Conservation (phyloP, 2,113 vertebrate species). For the Struthio camelus region DNA sequence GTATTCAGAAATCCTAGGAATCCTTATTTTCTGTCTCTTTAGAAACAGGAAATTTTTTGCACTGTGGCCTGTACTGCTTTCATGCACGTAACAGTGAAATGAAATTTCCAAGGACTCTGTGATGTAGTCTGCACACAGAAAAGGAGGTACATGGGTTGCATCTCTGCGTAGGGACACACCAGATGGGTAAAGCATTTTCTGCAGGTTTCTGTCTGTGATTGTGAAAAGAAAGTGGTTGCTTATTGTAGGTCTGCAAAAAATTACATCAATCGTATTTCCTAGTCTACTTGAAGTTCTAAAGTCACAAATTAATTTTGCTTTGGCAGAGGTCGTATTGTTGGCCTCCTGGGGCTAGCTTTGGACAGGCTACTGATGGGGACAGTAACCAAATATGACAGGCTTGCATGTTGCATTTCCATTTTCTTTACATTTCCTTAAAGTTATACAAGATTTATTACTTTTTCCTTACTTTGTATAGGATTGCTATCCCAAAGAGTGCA, state of each 20-base stretch:
- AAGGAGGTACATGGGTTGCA: too few species aligned
- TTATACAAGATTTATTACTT: constrained; percentile 13
- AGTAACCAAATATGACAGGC: constrained; percentile 37
- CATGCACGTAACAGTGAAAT: rapidly evolving
- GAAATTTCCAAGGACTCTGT: background rate
- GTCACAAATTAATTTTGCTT: constrained; percentile 9
- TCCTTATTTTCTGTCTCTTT: background rate
- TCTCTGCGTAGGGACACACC: background rate
- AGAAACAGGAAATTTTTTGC: background rate
- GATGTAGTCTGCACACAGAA: background rate
- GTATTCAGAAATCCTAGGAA: background rate
- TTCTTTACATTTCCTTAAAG: constrained; percentile 20
- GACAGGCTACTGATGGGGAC: constrained; percentile 6
- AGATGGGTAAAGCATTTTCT: background rate
- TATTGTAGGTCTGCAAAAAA: background rate
- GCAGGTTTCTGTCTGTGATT: background rate
- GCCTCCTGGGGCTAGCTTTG: background rate
- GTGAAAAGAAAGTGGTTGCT: background rate
- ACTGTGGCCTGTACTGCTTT: rapidly evolving
- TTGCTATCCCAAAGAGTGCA: background rate
- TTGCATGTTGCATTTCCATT: constrained; percentile 5
- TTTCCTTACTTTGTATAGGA: background rate
- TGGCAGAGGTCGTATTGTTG: background rate
- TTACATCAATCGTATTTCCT: background rate
- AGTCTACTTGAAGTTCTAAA: background rate